Conservation (phyloP, 2,113 vertebrate genomes). For the Labeo rohita region DNA sequence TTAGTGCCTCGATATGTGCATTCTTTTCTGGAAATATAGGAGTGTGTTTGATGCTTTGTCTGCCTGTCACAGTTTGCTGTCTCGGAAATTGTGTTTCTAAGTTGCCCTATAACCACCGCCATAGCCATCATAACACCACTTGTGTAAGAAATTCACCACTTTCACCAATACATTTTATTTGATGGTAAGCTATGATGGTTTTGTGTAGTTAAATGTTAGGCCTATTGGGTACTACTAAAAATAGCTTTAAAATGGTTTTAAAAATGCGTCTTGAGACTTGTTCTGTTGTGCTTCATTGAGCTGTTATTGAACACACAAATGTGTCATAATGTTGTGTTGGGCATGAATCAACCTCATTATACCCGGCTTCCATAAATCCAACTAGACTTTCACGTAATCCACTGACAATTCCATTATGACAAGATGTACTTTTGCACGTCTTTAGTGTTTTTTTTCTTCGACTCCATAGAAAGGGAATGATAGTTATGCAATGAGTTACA, state of each 20-base stretch:
- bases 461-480: neutral
- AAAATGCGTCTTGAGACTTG: neutral
- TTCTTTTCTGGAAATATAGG: slow-evolving; percentile 4
- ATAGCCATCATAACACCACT: no score
- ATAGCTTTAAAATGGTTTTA: neutral
- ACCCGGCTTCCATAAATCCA: neutral
- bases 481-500: neutral
- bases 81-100: no score
- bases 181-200: neutral
- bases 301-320: slow-evolving; percentile 1
- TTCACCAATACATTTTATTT: neutral
- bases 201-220: neutral
- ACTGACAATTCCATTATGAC: neutral
- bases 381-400: neutral
- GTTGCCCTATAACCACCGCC: no score
- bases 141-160: neutral
- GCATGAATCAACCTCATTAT: neutral
- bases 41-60: neutral
- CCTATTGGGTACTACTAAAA: neutral
- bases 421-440: neutral
- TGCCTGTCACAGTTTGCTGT: no score
- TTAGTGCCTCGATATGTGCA: neutral
- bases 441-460: neutral
- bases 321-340: neutral
- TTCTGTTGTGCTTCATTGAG: neutral